phyloP scores from a whole-genome alignment of 1,140 invertebrate genomes.

The Sarcophaga peregrina region DNA sequence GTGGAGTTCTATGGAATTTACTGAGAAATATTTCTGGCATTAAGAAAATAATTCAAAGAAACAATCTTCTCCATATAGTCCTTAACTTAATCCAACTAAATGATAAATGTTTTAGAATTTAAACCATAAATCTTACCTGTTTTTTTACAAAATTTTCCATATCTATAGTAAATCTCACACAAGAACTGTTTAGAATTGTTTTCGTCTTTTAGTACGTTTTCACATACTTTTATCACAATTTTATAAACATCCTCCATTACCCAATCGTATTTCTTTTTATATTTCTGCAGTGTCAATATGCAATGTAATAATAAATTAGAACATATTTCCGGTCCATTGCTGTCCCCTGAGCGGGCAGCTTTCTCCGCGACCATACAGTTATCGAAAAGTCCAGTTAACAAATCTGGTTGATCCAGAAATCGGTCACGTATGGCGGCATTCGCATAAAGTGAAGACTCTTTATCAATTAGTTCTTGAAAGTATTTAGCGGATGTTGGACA shows the following conservation, averaged over 20 bases:
- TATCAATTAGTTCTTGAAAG: not conserved
- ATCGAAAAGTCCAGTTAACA: slow-evolving; percentile 52
- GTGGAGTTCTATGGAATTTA: too few species aligned
- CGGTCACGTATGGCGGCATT: slow-evolving; percentile 51
- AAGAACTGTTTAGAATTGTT: not conserved
- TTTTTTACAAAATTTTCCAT: not conserved
- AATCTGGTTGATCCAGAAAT: slow-evolving; percentile 48
- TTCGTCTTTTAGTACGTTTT: not conserved
- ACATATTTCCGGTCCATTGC: slow-evolving; percentile 49
- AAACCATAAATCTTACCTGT: not conserved
- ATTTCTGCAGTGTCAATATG: slow-evolving; percentile 51
- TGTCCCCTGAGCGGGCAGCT: slow-evolving; percentile 43
- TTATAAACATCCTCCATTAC: slow-evolving; percentile 52
- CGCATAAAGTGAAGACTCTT: slow-evolving; percentile 51
- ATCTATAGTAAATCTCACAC: slow-evolving; percentile 4
- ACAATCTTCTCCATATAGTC: too few species aligned
- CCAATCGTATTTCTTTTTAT: slow-evolving; percentile 54
- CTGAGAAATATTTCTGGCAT: too few species aligned
- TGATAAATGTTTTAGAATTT: too few species aligned
- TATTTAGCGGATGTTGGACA: slow-evolving; percentile 26
- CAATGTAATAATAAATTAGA: slow-evolving; percentile 54
- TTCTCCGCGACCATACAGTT: slow-evolving; percentile 53
- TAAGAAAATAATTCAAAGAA: too few species aligned
- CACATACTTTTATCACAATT: slow-evolving; percentile 53
- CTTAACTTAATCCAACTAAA: too few species aligned